Conservation (phyloP, 2,888 invertebrate genomes). For the Timema cristinae region DNA sequence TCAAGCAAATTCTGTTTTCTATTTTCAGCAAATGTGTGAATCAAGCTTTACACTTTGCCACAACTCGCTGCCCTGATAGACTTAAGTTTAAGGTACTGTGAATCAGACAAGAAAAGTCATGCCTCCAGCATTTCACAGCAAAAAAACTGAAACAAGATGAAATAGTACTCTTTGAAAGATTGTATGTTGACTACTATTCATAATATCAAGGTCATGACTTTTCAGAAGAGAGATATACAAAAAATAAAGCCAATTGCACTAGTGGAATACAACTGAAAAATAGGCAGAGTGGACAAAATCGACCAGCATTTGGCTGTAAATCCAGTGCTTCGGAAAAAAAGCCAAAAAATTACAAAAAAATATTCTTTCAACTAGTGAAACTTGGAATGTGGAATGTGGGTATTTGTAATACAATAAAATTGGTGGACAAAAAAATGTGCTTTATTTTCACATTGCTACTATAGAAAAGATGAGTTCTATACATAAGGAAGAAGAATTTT, state of each 20-base stretch:
- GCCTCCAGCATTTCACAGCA: background rate
- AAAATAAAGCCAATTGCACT: background rate
- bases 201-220: conserved; percentile 1
- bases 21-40: no score
- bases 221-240: background rate
- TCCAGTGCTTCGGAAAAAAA: background rate
- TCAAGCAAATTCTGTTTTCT: no score
- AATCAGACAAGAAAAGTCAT: background rate
- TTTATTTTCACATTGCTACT: background rate
- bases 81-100: background rate
- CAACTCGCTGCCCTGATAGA: background rate
- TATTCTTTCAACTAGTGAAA: background rate
- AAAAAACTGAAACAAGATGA: conserved; percentile 7
- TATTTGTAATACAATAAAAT: conserved; percentile 8
- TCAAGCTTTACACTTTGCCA: background rate
- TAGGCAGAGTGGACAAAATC: conserved; percentile 6
- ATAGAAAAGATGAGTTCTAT: background rate
- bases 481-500: background rate
- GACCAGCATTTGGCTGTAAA: conserved; percentile 1
- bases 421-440: conserved; percentile 10
- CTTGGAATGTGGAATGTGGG: conserved; percentile 1
- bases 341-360: conserved; percentile 1
- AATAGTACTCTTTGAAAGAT: background rate
- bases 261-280: conserved; percentile 4
- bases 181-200: background rate